Evolutionary conservation across 2,888 invertebrate genomes (phyloP).

Genomic region (Cactoblastis cactorum): DNA sequence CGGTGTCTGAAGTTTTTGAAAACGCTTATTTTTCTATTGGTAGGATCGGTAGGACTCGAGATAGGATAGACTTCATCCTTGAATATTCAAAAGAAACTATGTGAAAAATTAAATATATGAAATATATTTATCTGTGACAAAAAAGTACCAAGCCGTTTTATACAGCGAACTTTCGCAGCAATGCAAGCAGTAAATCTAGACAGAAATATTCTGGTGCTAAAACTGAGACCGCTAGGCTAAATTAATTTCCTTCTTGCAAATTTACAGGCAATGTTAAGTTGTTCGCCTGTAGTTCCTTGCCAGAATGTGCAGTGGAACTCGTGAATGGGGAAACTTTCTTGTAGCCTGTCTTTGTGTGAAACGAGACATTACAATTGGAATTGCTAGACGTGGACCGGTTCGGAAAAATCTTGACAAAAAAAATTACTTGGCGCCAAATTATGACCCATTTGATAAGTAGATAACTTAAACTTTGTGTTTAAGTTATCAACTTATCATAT

Average conservation of each 20-base stretch:
- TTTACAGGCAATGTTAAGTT: constrained; percentile 53
- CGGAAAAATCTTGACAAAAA: too few relatives aligned
- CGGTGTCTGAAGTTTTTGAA: too few relatives aligned
- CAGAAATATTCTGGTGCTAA: constrained; percentile 48
- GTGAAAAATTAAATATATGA: too few relatives aligned
- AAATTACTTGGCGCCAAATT: too few relatives aligned
- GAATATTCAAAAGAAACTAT: too few relatives aligned
- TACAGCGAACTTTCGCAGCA: constrained; percentile 7
- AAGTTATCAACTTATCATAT: too few relatives aligned
- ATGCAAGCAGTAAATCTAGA: constrained; percentile 41
- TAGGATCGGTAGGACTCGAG: too few relatives aligned
- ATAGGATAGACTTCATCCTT: too few relatives aligned
- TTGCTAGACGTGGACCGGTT: background rate
- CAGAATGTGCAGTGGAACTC: constrained; percentile 42
- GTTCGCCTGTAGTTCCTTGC: constrained; percentile 40
- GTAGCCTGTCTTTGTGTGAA: constrained; percentile 14
- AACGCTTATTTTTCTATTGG: too few relatives aligned
- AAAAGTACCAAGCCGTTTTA: background rate
- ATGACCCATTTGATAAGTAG: too few relatives aligned
- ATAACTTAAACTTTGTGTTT: too few relatives aligned
- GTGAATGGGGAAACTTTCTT: constrained; percentile 38
- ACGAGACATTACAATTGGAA: constrained; percentile 12
- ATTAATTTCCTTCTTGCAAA: constrained; percentile 64
- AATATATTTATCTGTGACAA: background rate
- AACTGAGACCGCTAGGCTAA: constrained; percentile 40